Base-by-base conservation (phyloP, 2,797 vertebrate species). In the Coregonus ussuriensis region DNA sequence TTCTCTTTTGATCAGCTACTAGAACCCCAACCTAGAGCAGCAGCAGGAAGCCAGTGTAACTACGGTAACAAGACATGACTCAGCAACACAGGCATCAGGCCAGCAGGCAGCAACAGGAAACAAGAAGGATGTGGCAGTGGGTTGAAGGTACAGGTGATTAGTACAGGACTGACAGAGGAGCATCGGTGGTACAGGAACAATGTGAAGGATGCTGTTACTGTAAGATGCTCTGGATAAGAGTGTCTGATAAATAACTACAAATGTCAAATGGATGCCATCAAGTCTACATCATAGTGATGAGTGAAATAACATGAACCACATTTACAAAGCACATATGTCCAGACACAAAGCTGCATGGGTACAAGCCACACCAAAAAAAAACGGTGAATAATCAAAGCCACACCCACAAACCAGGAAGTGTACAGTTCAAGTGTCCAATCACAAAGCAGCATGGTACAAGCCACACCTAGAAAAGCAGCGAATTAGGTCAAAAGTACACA, bases 1-100 rank as follows among this genome's bases (percentile, higher is more conserved):
- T 74, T 79, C 56, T 79, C 47, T 80, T 37, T 80, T 82, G 13
- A 78, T 83, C 77, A 83, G 80, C 77, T 77, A 73, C 47, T 35
- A 71, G 71, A 47, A 47, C 41, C 41, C 77, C 56, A 51, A 71
- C 29, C 51, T 63, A 4, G 59, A 74, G 33, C 4, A 13, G 41
- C 9, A 33, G n/a, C 47, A 72, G 52, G 35, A 37, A n/a, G 53
- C 31, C 47, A 4, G 9, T 2, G 52, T 41, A 18, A 33, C 71
- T 47, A 47, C 41, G 9, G 41, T 47, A 54, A 53, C 37, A 6
- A 59, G 1, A 71, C 54, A 33, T 9, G 63, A 74, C 59, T 78
- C 79, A 53, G 79, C 81, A 72, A 3, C 35, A 80, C 41, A 47
- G 53, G 31, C 71, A 29, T 62, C 71, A 51, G 67, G 59, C 6